Percentiles rank a stretch among this genome's conserved stretches.
These are phyloP conservation scores for Oxytorus armatus DNA, from an alignment of 2,888 invertebrate species.

Conservation along the genomic window DNA sequence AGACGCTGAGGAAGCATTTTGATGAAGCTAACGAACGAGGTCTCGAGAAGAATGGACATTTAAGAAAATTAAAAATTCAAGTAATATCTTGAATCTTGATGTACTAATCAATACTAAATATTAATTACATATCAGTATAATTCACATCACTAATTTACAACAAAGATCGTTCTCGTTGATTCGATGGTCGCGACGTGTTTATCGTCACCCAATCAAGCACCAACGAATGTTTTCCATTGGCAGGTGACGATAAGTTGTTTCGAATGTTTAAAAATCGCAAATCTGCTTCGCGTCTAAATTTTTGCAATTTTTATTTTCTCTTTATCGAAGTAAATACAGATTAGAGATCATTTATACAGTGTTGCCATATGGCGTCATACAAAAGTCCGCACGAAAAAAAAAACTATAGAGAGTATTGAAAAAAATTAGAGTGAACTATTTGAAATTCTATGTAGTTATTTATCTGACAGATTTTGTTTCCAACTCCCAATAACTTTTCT, in stretches of 20 bases:
- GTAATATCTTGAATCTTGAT: too few relatives aligned
- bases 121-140: too few relatives aligned
- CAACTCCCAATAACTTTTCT: not conserved
- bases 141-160: too few relatives aligned
- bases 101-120: too few relatives aligned
- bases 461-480: not conserved
- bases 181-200: slow-evolving; percentile 5
- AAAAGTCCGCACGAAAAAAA: not conserved
- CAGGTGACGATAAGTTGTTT: slow-evolving; percentile 14
- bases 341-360: slow-evolving; percentile 54
- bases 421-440: not conserved
- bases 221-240: not conserved
- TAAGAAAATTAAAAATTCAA: too few relatives aligned
- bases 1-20: too few relatives aligned
- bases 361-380: slow-evolving; percentile 4
- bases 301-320: not conserved
- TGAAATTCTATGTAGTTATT: not conserved
- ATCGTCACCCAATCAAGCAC: too few relatives aligned
- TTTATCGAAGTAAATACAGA: slow-evolving; percentile 46
- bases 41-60: too few relatives aligned
- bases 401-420: slow-evolving; percentile 1
- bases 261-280: too few relatives aligned
- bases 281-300: not conserved
- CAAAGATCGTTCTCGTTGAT: slow-evolving; percentile 2
- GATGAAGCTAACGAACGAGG: too few relatives aligned